Percentiles rank a stretch among this genome's conserved stretches.
phyloP scores from a whole-genome alignment of 1,140 invertebrate species.

The Notospermus geniculatus region DNA sequence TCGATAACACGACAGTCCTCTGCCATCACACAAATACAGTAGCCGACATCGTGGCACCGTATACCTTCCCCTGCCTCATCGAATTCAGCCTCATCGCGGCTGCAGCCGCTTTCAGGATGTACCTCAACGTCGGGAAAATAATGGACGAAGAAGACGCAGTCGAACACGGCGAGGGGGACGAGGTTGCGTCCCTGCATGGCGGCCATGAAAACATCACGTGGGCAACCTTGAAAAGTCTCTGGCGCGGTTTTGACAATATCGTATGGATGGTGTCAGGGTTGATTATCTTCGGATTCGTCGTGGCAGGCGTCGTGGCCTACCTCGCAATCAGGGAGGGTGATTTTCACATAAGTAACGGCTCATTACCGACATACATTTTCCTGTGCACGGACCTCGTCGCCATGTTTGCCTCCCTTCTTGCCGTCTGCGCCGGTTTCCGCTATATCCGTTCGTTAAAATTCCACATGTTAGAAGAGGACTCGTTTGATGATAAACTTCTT shows the following conservation, averaged over 20 bases:
- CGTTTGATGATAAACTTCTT: slow-evolving; percentile 85
- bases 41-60: slow-evolving; percentile 82
- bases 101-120: slow-evolving; percentile 66
- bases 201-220: slow-evolving; percentile 93
- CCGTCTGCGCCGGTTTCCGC: too few relatives aligned
- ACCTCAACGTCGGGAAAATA: slow-evolving; percentile 45
- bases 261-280: slow-evolving; percentile 84
- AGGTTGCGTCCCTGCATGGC: slow-evolving; percentile 56
- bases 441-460: slow-evolving; percentile 71
- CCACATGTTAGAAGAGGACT: slow-evolving; percentile 73
- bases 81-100: slow-evolving; percentile 95
- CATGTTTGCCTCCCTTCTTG: too few relatives aligned
- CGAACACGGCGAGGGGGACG: slow-evolving; percentile 15
- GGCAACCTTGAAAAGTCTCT: slow-evolving; percentile 83
- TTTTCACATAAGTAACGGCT: too few relatives aligned
- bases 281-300: slow-evolving; percentile 92
- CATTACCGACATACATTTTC: too few relatives aligned
- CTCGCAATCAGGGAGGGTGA: too few relatives aligned
- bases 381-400: too few relatives aligned
- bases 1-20: too few relatives aligned
- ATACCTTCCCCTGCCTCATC: slow-evolving; percentile 93
- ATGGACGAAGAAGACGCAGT: slow-evolving; percentile 16
- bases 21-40: slow-evolving; percentile 60
- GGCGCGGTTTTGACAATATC: slow-evolving; percentile 77
- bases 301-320: slow-evolving; percentile 50